phyloP scores from a whole-genome alignment of 2,888 invertebrate genomes.

The Brassicogethes aeneus region DNA sequence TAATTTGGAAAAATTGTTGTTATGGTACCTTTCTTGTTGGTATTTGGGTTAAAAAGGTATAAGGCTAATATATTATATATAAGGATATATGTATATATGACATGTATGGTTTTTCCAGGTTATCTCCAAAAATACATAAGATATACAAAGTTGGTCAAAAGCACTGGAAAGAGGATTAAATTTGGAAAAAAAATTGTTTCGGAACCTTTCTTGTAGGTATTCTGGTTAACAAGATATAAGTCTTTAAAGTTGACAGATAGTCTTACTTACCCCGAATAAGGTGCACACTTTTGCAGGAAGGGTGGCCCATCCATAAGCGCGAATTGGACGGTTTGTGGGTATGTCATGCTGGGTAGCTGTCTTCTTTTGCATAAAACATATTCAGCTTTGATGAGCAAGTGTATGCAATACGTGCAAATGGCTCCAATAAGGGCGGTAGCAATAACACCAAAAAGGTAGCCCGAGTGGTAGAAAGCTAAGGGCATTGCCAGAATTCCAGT shows the following conservation, averaged over 20 bases:
- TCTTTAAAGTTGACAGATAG: constrained; percentile 15
- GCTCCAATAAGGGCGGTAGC: constrained; percentile 71
- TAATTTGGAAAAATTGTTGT: too few species aligned
- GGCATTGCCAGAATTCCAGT: constrained; percentile 94
- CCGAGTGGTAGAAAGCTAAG: constrained; percentile 79
- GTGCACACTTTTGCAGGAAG: constrained; percentile 53
- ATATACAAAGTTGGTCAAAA: too few species aligned
- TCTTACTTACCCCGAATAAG: constrained; percentile 56
- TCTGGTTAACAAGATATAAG: too few species aligned
- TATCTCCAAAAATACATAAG: too few species aligned
- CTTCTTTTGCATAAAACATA: constrained; percentile 53
- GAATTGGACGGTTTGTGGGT: constrained; percentile 72
- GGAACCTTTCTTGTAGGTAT: too few species aligned
- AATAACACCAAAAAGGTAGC: constrained; percentile 66
- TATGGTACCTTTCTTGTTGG: too few species aligned
- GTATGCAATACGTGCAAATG: constrained; percentile 80
- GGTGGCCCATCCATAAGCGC: constrained; percentile 70
- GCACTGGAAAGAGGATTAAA: too few species aligned
- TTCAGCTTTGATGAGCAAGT: constrained; percentile 67
- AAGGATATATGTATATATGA: too few species aligned
- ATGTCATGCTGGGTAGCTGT: constrained; percentile 53
- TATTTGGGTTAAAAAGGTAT: too few species aligned
- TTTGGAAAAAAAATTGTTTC: too few species aligned
- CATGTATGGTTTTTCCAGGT: too few species aligned
- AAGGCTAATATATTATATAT: too few species aligned